Conservation (phyloP, 2,888 invertebrate species). For the Carpatolechia fugitivella region DNA sequence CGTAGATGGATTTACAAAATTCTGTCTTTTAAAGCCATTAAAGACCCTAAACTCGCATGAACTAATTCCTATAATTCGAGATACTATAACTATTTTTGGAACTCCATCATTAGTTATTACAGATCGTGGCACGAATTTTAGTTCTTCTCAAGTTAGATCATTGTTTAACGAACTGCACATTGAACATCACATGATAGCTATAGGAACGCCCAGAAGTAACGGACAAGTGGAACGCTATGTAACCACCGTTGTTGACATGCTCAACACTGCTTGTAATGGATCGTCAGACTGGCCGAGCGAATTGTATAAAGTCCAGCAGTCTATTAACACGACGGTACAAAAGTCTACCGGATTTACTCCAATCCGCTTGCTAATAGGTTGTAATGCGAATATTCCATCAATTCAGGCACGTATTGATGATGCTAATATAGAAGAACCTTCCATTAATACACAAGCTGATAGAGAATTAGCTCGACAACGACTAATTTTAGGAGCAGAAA, state of each 20-base stretch:
- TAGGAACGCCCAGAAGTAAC: slow-evolving; percentile 22
- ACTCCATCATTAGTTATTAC: slow-evolving; percentile 21
- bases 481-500: not conserved
- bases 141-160: not conserved
- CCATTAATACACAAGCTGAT: slow-evolving; percentile 1
- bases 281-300: slow-evolving; percentile 24
- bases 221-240: slow-evolving; percentile 34
- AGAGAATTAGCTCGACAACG: not conserved
- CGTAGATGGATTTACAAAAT: slow-evolving; percentile 47
- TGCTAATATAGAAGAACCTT: not conserved
- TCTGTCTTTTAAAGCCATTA: slow-evolving; percentile 35
- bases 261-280: slow-evolving; percentile 18
- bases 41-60: slow-evolving; percentile 18
- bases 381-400: slow-evolving; percentile 12
- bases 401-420: slow-evolving; percentile 14
- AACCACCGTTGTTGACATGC: slow-evolving; percentile 32
- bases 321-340: slow-evolving; percentile 18
- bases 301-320: slow-evolving; percentile 21
- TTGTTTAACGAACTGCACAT: slow-evolving; percentile 20
- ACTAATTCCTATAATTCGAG: slow-evolving; percentile 12
- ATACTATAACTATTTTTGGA: slow-evolving; percentile 19
- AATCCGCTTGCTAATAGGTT: slow-evolving; percentile 15
- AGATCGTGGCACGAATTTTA: slow-evolving; percentile 26
- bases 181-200: slow-evolving; percentile 23
- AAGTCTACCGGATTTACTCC: slow-evolving; percentile 20